Evolutionary conservation across 2,113 vertebrate genomes (phyloP).

Genomic region (Phoxinus phoxinus): DNA sequence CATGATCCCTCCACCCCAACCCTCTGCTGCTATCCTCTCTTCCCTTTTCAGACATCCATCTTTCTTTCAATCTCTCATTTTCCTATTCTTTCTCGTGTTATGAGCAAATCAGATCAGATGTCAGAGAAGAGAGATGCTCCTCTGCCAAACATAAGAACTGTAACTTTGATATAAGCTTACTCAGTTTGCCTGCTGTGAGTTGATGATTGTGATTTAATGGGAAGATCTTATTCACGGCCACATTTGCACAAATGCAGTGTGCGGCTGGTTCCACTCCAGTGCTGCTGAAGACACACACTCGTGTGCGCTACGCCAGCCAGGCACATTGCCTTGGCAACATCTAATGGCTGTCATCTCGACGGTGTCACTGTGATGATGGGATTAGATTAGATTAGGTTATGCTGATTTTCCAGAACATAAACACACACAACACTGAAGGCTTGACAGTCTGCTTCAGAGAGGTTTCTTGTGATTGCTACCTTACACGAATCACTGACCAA

Average conservation of each 20-base stretch:
- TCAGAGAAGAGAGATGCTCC: constrained; percentile 25
- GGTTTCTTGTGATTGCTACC: background rate
- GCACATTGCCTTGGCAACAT: constrained; percentile 53
- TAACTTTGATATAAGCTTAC: constrained; percentile 13
- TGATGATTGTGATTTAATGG: background rate
- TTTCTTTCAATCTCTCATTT: background rate
- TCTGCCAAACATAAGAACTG: background rate
- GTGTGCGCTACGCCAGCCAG: constrained; percentile 18
- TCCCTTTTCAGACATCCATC: constrained; percentile 18
- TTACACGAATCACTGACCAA: constrained; percentile 18
- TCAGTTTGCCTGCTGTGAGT: constrained; percentile 1
- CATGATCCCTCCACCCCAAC: constrained; percentile 26
- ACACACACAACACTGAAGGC: background rate
- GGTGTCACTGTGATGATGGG: constrained; percentile 46
- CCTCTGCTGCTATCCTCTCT: background rate
- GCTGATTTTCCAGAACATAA: constrained; percentile 38
- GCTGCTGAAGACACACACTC: constrained; percentile 45
- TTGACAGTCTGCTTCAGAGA: background rate
- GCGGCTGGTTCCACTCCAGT: constrained; percentile 42
- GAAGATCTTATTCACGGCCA: background rate
- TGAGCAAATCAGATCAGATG: constrained; percentile 27
- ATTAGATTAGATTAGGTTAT: constrained; percentile 60
- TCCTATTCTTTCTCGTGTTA: background rate
- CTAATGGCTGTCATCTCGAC: constrained; percentile 45
- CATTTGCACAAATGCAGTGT: constrained; percentile 13